Conservation (phyloP, 2,113 vertebrate genomes). For the Pongo abelii region DNA sequence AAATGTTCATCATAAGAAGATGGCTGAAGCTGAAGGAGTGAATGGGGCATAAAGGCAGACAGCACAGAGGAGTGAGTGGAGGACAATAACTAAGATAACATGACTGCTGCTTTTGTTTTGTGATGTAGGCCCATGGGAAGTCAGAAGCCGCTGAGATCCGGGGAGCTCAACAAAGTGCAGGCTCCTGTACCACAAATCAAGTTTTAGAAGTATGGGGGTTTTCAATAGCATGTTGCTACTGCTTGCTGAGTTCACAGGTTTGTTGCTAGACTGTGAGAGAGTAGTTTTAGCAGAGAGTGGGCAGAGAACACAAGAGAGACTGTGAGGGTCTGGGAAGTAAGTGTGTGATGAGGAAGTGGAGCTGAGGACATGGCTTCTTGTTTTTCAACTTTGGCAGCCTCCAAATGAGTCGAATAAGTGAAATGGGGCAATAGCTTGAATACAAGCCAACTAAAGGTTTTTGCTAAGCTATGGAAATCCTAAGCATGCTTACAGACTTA, state of each 20-base stretch:
- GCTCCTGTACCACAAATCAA: background rate
- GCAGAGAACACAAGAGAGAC: rapidly evolving
- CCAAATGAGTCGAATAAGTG: background rate
- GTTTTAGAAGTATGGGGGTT: background rate
- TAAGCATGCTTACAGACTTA: background rate
- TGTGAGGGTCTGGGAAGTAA: background rate
- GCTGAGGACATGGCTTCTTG: background rate
- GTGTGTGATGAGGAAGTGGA: background rate
- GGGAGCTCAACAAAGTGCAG: background rate
- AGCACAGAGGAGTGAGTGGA: background rate
- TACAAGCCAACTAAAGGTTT: background rate
- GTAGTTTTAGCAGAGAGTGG: background rate
- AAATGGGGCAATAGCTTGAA: background rate
- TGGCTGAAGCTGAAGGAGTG: background rate
- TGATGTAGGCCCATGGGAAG: background rate
- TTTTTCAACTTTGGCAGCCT: background rate
- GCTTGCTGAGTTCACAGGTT: rapidly evolving
- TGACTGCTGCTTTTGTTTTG: background rate
- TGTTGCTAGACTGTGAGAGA: background rate
- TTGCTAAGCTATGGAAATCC: too few species aligned
- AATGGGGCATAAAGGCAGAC: background rate
- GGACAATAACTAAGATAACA: background rate
- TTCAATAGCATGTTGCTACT: background rate
- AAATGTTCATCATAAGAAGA: background rate
- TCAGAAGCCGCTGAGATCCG: background rate